Evolutionary conservation across 2,888 invertebrate genomes (phyloP).

Genomic region (Dimorphilus gyrociliatus): DNA sequence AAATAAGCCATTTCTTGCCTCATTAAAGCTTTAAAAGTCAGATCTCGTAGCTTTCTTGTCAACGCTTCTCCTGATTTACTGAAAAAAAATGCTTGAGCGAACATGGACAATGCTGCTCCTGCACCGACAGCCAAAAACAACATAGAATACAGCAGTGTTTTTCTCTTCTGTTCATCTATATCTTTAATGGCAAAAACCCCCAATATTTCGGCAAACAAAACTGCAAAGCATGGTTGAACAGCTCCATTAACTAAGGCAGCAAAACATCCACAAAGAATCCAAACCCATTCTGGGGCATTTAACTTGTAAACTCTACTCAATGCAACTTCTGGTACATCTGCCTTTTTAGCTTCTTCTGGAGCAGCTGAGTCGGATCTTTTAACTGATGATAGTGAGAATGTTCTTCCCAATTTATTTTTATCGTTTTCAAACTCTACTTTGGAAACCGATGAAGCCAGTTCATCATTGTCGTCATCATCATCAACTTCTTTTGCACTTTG

Average conservation of each 20-base stretch:
- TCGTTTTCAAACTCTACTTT: too few relatives aligned
- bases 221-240: constrained; percentile 35
- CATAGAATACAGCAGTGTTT: constrained; percentile 15
- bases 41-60: constrained; percentile 51
- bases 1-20: constrained; percentile 37
- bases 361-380: too few relatives aligned
- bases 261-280: constrained; percentile 17
- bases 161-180: constrained; percentile 13
- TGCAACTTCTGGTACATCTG: constrained; percentile 6
- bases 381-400: too few relatives aligned
- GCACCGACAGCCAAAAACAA: constrained; percentile 21
- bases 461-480: too few relatives aligned
- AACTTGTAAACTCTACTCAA: constrained; percentile 32
- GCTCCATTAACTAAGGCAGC: constrained; percentile 25
- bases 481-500: too few relatives aligned
- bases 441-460: too few relatives aligned
- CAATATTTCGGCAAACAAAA: constrained; percentile 24
- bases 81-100: constrained; percentile 16
- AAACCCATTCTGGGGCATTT: constrained; percentile 22
- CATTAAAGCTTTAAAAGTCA: constrained; percentile 37
- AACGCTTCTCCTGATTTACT: constrained; percentile 52
- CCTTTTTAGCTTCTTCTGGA: constrained; percentile 4
- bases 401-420: too few relatives aligned
- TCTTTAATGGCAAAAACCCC: constrained; percentile 16
- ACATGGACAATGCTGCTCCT: constrained; percentile 13